Evolutionary conservation across 2,797 vertebrate species (phyloP), one percentile per base, ranked within the genome.

Genomic region (Acridotheres tristis): DNA sequence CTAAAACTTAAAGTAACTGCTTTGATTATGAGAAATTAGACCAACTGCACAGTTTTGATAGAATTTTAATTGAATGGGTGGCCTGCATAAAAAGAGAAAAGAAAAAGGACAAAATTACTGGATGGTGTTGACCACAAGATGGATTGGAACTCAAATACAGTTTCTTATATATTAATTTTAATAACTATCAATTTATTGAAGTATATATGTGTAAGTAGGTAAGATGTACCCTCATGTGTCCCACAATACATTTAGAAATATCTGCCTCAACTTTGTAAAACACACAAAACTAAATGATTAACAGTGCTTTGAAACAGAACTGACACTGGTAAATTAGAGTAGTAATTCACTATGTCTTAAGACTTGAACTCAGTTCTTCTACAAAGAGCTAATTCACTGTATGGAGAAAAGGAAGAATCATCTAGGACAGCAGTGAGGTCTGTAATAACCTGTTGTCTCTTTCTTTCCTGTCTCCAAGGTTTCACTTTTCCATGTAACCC

Each of bases 361-460:
- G 74, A 78, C 54, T 76, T 66, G 68, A 92, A 74, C 53, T 75
- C 50, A 91, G 53, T 88, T 90, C 88, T 92, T 72, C 53, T 59
- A 81, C 36, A 84, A 81, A 61, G 67, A 86, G 43, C 47, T 94
- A 90, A 86, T 84, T 81, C 62, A 73, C 78, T 73, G 29, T 13
- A 86, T 38, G 58, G 66, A 53, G 66, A 79, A 94, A 78, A 77
- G 16, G 11, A 89, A 89, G 55, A 45, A 84, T 86, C 29, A 3
- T 62, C 86, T 58, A 53, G 83, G 73, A 91, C 47, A 86, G 58
- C 91, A 69, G 32, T 9, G 16, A 92, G 26, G 73, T 85, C 88
- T 89, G 43, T 84, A 91, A 95, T 90, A 92, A 89, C n/a, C 27
- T 75, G 29, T 91, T 94, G 84, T 88, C 62, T 88, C 69, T 85